These are phyloP conservation scores for Azorinus chamasolen DNA, from an alignment of 2,888 invertebrate genomes.

Conservation along the genomic window DNA sequence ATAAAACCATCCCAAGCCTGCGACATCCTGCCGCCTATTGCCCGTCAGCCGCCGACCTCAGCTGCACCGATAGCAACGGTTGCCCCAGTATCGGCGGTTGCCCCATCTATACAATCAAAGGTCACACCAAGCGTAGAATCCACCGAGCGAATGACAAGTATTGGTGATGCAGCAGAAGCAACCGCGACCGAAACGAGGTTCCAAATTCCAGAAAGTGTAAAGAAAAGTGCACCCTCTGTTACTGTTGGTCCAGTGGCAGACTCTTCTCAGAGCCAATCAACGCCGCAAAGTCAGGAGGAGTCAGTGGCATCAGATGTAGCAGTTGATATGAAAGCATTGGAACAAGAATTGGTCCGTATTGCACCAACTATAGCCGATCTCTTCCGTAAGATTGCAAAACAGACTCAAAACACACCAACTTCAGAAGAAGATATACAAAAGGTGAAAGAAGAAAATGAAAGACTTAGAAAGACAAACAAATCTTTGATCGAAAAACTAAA, in stretches of 20 bases:
- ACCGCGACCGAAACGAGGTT: too few species aligned
- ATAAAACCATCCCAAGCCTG: neutral
- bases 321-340: slow-evolving; percentile 69
- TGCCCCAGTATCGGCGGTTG: slow-evolving; percentile 28
- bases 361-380: slow-evolving; percentile 73
- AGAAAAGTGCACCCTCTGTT: too few species aligned
- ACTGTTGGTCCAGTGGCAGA: too few species aligned
- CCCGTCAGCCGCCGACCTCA: neutral
- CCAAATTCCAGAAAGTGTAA: too few species aligned
- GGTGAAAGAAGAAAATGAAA: slow-evolving; percentile 71
- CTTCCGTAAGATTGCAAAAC: slow-evolving; percentile 68
- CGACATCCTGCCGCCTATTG: slow-evolving; percentile 3
- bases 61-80: slow-evolving; percentile 47
- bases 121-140: too few species aligned
- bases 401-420: slow-evolving; percentile 61
- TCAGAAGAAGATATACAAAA: slow-evolving; percentile 70
- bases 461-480: slow-evolving; percentile 71
- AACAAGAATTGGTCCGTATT: slow-evolving; percentile 70
- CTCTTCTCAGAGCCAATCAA: too few species aligned
- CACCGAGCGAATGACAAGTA: too few species aligned
- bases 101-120: neutral
- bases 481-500: slow-evolving; percentile 71
- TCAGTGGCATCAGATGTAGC: slow-evolving; percentile 11
- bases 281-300: neutral
- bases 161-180: too few species aligned